Evolutionary conservation across 2,888 invertebrate species (phyloP).

Genomic region (Phyllotreta cruciferae): DNA sequence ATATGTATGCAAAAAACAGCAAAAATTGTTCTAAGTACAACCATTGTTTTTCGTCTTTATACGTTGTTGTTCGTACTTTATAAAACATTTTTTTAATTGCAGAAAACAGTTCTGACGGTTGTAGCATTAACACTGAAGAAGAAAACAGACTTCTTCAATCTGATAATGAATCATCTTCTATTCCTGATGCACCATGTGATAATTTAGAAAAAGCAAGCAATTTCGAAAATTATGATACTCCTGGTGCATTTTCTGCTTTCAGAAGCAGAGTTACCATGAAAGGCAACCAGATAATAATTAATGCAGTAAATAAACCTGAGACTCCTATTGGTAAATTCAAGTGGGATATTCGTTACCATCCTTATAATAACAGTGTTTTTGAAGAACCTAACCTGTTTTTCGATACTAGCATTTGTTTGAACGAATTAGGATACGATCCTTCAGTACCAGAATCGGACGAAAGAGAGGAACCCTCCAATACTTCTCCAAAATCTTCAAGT

Average conservation of each 20-base stretch:
- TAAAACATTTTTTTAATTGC: not conserved
- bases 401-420: not conserved
- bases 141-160: constrained; percentile 2
- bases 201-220: not conserved
- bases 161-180: not conserved
- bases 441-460: not conserved
- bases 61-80: no score
- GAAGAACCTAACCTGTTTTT: not conserved
- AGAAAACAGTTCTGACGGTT: not conserved
- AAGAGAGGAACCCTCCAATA: not conserved
- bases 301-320: not conserved
- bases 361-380: not conserved
- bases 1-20: no score
- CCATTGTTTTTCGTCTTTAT: no score
- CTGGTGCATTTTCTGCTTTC: not conserved
- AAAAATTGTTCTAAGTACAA: no score
- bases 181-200: not conserved
- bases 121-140: not conserved
- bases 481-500: not conserved
- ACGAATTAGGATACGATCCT: constrained; percentile 27
- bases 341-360: not conserved
- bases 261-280: not conserved
- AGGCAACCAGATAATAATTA: constrained; percentile 3
- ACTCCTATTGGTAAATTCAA: not conserved
- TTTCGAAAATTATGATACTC: no score